Conservation (phyloP, 2,113 vertebrate species). For the Rhipidura dahli region DNA sequence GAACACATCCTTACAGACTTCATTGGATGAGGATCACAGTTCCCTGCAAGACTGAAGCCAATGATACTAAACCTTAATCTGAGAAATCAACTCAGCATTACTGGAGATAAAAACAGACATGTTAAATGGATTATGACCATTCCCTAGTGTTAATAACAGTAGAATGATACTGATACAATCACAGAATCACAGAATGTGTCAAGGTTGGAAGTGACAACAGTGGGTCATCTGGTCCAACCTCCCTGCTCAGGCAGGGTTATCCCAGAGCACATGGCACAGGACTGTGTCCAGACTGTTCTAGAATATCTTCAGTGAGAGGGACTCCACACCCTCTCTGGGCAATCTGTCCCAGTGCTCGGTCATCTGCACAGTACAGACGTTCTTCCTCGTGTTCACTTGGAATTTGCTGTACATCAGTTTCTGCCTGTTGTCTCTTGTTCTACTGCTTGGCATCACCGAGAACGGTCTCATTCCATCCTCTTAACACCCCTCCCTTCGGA, state of each 20-base stretch:
- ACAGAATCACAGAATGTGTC: neutral
- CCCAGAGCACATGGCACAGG: neutral
- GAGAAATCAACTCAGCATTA: neutral
- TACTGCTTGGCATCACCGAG: neutral
- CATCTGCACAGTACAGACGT: accelerated
- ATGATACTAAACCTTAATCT: neutral
- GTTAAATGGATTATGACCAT: neutral
- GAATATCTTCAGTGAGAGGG: neutral
- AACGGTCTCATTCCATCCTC: accelerated
- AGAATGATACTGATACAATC: neutral
- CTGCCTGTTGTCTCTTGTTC: neutral
- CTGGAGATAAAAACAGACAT: neutral
- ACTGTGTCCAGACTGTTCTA: neutral
- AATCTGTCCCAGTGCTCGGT: accelerated
- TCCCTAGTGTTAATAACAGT: neutral
- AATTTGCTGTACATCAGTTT: neutral
- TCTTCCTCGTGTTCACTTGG: neutral
- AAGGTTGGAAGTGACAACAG: neutral
- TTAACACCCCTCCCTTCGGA: neutral
- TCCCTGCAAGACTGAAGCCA: neutral
- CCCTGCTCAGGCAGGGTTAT: neutral
- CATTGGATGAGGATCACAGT: neutral
- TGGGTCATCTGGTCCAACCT: neutral
- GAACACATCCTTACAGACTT: neutral
- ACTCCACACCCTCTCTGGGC: neutral